Evolutionary conservation across 2,113 vertebrate genomes (phyloP), one percentile per base, ranked within the genome.

Genomic region (Puma concolor): DNA sequence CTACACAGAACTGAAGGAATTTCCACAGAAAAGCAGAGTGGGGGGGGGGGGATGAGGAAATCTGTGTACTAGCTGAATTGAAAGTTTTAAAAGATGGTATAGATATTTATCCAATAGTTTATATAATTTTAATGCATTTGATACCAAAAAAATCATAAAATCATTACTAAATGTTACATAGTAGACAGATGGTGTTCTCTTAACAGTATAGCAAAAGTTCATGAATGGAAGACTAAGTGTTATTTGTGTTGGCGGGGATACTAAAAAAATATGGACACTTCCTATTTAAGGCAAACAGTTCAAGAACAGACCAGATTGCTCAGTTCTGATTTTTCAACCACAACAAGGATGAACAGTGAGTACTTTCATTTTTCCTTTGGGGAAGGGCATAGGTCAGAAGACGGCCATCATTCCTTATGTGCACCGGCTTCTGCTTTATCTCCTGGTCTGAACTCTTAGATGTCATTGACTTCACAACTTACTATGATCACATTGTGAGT

Each of bases 391-490:
- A 92, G 19, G 66, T 92, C 64, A 87, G 36, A 85, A 87, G 52
- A 10, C 8, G 48, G 29, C 31, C 67, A 67, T 90, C 23, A 41
- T 94, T 91, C 31, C 54, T 85, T 87, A 84, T 81, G 85, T 66
- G 4, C 12, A 71, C 64, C 66, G 16, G 6, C 76, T 76, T 80
- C 89, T 67, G 36, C 31, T 84, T 88, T 94, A 52, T 96, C 80
- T 92, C 87, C 54, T 57, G 4, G 16, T 16, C 7, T 97, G 69
- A 95, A 88, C 44, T 67, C 74, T 93, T 84, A 44, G 13, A 72
- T 96, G 86, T 83, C 82, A 91, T n/a, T 92, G 71, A 88, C 96
- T 95, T 94, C 74, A 98, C 64, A 97, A 93, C 33, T 93, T 86
- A 92, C 41, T 48, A 77, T 95, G 89, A 97, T 85, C 48, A 80